Evolutionary conservation across 2,113 vertebrate species (phyloP), one percentile per base, ranked within the genome.

Genomic region (Cryptotis parvus): DNA sequence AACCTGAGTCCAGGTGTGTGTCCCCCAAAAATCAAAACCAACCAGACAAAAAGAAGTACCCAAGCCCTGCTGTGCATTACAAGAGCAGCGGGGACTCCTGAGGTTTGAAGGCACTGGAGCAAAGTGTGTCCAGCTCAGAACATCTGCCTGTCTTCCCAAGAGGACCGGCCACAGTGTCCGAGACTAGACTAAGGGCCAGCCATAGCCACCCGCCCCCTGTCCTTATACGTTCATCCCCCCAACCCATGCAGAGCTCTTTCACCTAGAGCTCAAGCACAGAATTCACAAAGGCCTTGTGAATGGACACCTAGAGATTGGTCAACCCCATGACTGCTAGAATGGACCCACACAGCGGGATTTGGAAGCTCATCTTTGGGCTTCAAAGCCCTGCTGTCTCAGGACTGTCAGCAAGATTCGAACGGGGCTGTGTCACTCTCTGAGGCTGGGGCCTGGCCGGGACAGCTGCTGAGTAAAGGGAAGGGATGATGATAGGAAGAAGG

Each of bases 301-400:
- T 15, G 70, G 74, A 52, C 27, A 10, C 77, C 91, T 14, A 18
- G 84, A 87, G 94, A 84, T 58, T 81, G 78, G 4, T 84, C 33
- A 66, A 86, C 2, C 1, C 77, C 85, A 70, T 43, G 77, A 26
- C 37, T 82, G 75, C 90, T 2, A 91, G 84, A 33, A 49, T 22
- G 29, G 5, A 31, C 84, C 43, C 41, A 31, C 84, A 74, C 82
- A 73, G 61, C 61, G 41, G 20, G 58, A 72, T 45, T 83, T 79
- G n/a, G n/a, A n/a, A n/a, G n/a, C n/a, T n/a, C n/a, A 72, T 91
- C 80, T 63, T n/a, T 6, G 61, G 86, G 77, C 39, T 92, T 74
- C 18, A 89, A 89, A 66, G 81, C 90, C 82, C 3, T 80, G 77
- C 26, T 87, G 31, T 74, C 10, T 26, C 35, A 37, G 80, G 52